A percentile compares a stretch with the other conserved stretches of the same genome.
Evolutionary conservation across 1,140 invertebrate genomes (phyloP).

Genomic region (Drosophila pandora): DNA sequence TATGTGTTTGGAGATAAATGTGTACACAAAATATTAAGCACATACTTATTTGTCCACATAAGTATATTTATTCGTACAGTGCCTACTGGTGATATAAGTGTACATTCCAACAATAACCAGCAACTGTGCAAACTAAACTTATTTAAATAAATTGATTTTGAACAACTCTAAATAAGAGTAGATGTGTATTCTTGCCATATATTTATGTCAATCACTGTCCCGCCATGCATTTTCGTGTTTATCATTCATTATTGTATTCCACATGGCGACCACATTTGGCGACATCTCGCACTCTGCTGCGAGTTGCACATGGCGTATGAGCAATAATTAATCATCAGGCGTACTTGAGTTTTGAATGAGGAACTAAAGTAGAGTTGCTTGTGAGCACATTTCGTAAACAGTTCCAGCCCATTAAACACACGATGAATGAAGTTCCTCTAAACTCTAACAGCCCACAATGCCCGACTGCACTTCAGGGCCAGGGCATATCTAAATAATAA

Average conservation of each 20-base stretch:
- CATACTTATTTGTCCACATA: slow-evolving; percentile 24
- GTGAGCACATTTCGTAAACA: not conserved
- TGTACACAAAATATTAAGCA: slow-evolving; percentile 36
- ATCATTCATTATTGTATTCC: slow-evolving; percentile 33
- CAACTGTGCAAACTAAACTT: not conserved
- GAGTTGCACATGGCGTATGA: slow-evolving; percentile 66
- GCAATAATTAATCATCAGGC: slow-evolving; percentile 51
- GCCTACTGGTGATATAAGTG: not conserved
- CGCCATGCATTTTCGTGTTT: slow-evolving; percentile 8
- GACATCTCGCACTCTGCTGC: slow-evolving; percentile 40
- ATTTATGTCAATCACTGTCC: not conserved
- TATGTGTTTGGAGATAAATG: slow-evolving; percentile 21
- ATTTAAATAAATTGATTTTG: not conserved
- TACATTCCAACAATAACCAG: slow-evolving; percentile 4
- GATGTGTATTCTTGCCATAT: not conserved
- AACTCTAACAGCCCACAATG: not conserved
- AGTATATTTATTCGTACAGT: slow-evolving; percentile 27
- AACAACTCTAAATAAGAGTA: not conserved
- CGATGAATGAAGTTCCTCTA: slow-evolving; percentile 2
- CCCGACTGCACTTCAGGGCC: slow-evolving; percentile 3
- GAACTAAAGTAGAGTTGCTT: slow-evolving; percentile 15
- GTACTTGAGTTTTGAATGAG: slow-evolving; percentile 41
- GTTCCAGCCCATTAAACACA: slow-evolving; percentile 15
- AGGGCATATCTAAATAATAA: not conserved
- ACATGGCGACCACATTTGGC: slow-evolving; percentile 38